Evolutionary conservation across 2,888 invertebrate genomes (phyloP).

Genomic region (Dimorphilus gyrociliatus): DNA sequence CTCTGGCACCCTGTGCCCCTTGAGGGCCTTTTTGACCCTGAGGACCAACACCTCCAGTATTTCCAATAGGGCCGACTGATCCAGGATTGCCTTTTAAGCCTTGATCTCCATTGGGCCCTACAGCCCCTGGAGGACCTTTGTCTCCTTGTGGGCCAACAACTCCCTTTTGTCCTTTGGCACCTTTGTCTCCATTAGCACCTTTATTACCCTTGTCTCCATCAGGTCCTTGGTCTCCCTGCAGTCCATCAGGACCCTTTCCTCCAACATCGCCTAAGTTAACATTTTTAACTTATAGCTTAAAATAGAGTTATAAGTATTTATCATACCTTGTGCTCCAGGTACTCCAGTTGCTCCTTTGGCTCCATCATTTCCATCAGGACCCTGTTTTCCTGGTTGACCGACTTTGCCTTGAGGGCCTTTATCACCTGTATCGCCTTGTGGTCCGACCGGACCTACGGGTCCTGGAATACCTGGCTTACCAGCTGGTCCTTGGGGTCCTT

Average conservation of each 20-base stretch:
- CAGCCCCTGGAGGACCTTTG: conserved; percentile 1
- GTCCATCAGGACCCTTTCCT: conserved; percentile 2
- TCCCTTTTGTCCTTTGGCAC: conserved; percentile 3
- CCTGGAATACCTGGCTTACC: conserved; percentile 2
- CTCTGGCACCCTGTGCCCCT: conserved; percentile 2
- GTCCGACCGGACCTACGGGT: neutral
- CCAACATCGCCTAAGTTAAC: too few species aligned
- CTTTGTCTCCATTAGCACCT: too few species aligned
- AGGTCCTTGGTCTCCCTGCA: neutral
- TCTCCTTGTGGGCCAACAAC: conserved; percentile 2
- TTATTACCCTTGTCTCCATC: conserved; percentile 4
- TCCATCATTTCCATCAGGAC: too few species aligned
- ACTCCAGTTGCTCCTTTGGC: too few species aligned
- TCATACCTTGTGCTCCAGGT: too few species aligned
- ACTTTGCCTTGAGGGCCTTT: conserved; percentile 1
- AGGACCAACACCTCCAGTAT: too few species aligned
- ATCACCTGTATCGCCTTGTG: neutral
- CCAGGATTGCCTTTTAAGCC: too few species aligned
- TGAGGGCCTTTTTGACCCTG: conserved; percentile 1
- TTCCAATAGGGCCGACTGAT: too few species aligned
- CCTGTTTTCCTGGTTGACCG: neutral
- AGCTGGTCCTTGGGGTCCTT: conserved; percentile 1
- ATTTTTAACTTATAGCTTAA: too few species aligned
- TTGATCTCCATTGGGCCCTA: too few species aligned
- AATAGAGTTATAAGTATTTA: too few species aligned